A percentile compares a stretch with the other conserved stretches of the same genome.
These are phyloP conservation scores for human DNA, from an alignment of 2,113 vertebrate genomes.

Conservation along the genomic window GRCh38 chr2:181881501-181882000, in stretches of 20 bases:
- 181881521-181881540: not conserved
- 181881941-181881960: not conserved
- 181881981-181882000: constrained; percentile 8
- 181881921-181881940: not conserved
- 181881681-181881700: not conserved
- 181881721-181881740: constrained; percentile 23
- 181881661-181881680: not conserved
- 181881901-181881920: not conserved
- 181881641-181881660: not conserved
- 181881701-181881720: constrained; percentile 20
- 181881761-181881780: not conserved
- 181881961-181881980: not conserved
- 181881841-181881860: not conserved
- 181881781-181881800: not conserved
- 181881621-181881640: not conserved
- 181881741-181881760: not conserved
- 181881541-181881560: not conserved
- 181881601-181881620: not conserved
- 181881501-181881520: not conserved
- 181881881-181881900: not conserved
- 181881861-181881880: not conserved
- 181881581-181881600: not conserved
- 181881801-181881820: not conserved
- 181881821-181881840: not conserved
- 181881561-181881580: not conserved